These are phyloP conservation scores for Eubucco bourcierii DNA, from an alignment of 2,113 vertebrate species.

Conservation along the genomic window DNA sequence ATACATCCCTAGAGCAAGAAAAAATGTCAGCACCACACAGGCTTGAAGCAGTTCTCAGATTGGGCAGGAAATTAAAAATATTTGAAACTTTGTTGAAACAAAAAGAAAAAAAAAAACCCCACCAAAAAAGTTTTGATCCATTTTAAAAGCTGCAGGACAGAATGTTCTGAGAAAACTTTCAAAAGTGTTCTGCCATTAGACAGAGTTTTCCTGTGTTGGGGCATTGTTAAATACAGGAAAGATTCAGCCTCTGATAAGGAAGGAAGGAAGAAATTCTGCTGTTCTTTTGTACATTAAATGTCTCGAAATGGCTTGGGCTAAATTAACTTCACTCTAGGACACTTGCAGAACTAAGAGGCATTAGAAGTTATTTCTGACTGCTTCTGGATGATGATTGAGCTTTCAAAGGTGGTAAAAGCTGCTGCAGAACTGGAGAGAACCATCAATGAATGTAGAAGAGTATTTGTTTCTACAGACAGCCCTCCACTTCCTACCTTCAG, in stretches of 20 bases:
- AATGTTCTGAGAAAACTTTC: neutral
- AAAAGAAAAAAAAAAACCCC: neutral
- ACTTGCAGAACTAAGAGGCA: neutral
- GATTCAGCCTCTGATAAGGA: neutral
- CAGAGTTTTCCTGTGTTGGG: neutral
- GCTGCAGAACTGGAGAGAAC: neutral
- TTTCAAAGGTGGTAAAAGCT: constrained; percentile 14
- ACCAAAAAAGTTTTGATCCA: neutral
- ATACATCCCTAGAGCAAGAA: neutral
- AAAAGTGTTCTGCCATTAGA: neutral
- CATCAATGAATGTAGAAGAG: neutral
- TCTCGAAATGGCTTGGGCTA: neutral
- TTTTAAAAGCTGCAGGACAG: neutral
- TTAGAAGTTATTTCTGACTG: neutral
- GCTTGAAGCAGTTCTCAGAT: neutral
- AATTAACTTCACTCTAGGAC: neutral
- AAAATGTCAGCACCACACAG: fast-evolving
- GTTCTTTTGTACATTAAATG: neutral
- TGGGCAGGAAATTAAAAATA: neutral
- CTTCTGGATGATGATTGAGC: neutral
- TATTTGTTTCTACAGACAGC: neutral
- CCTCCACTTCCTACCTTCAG: neutral
- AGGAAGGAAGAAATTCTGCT: neutral
- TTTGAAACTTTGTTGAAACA: neutral
- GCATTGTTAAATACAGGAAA: neutral